phyloP scores from a whole-genome alignment of 35 echinoderm and acorn worm genomes.

The Strongylocentrotus purpuratus region DNA sequence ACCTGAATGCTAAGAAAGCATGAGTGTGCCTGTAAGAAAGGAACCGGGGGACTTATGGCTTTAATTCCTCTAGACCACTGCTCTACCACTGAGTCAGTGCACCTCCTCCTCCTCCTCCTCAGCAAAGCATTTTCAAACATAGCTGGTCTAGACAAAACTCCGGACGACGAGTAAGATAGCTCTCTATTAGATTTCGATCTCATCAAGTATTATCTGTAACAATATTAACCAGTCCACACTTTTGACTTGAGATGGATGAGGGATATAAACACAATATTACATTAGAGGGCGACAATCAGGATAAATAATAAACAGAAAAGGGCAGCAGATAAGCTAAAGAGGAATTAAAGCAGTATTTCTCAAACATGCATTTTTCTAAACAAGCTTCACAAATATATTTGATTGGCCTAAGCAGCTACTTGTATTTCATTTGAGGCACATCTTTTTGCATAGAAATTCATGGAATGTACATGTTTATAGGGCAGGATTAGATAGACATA shows the following conservation, averaged over 20 bases:
- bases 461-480: not conserved
- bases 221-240: not conserved
- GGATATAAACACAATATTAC: not conserved
- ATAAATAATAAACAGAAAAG: not conserved
- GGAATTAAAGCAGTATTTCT: not conserved
- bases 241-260: not conserved
- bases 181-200: too few species aligned
- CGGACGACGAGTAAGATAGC: too few species aligned
- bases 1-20: too few species aligned
- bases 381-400: not conserved
- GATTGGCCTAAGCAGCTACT: not conserved
- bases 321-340: not conserved
- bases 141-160: too few species aligned
- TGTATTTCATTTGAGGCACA: not conserved
- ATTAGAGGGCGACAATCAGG: not conserved
- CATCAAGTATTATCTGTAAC: not conserved
- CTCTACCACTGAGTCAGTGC: too few species aligned
- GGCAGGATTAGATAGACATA: not conserved
- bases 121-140: not conserved
- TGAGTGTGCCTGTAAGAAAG: too few species aligned
- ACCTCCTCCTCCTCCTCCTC: too few species aligned
- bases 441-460: not conserved
- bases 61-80: too few species aligned
- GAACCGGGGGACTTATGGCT: too few species aligned
- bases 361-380: constrained; percentile 1